Conservation (phyloP, 2,797 vertebrate species). For the Hylomyscus alleni region DNA sequence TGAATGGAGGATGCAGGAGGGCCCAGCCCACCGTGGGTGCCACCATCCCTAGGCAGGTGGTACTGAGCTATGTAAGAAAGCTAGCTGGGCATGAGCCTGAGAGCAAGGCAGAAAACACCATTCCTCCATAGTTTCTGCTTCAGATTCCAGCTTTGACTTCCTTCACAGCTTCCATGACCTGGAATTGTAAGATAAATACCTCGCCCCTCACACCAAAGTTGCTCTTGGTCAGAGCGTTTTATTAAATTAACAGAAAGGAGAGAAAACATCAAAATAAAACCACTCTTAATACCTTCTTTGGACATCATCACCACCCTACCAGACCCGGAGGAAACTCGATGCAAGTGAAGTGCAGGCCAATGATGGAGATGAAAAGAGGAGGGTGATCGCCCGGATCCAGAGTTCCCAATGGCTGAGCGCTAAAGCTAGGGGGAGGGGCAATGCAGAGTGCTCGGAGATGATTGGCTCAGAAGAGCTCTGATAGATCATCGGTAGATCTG, state of each 20-base stretch:
- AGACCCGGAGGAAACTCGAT: not conserved
- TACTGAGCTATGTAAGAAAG: not conserved
- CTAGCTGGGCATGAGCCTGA: not conserved
- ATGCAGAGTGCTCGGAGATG: not conserved
- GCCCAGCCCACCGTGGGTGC: not conserved
- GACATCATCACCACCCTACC: not conserved
- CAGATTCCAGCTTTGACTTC: not conserved
- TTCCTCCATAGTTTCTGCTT: not conserved
- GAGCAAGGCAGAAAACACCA: not conserved
- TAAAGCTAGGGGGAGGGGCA: too few species aligned
- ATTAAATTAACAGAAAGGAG: not conserved
- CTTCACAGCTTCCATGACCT: not conserved
- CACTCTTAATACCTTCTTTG: not conserved
- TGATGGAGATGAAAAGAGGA: accelerated
- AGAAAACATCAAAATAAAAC: not conserved
- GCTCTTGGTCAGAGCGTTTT: not conserved
- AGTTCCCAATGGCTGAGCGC: not conserved
- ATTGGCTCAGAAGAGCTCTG: not conserved
- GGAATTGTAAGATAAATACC: not conserved
- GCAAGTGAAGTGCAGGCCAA: not conserved
- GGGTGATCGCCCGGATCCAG: not conserved
- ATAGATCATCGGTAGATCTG: not conserved
- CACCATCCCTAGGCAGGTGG: not conserved
- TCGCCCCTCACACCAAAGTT: not conserved
- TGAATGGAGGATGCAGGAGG: not conserved